phyloP scores from a whole-genome alignment of 2,797 vertebrate genomes.

The Poeciliopsis paucimaculata region DNA sequence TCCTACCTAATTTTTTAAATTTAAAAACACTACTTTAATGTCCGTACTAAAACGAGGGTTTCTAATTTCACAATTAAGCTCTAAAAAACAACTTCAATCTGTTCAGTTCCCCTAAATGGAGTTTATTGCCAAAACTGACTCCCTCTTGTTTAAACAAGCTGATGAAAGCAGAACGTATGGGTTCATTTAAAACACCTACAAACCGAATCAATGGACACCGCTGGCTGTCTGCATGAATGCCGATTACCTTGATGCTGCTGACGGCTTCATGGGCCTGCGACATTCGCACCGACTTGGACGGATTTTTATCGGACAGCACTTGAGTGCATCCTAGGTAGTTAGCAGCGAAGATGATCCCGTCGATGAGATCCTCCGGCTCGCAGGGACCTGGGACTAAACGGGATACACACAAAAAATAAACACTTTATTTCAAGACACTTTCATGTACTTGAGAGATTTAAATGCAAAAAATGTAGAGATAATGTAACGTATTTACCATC shows the following conservation, averaged over 20 bases:
- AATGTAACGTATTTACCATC: constrained; percentile 86
- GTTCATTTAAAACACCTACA: not conserved
- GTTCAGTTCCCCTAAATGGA: not conserved
- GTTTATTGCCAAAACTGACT: constrained; percentile 3
- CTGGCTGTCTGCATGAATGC: not conserved
- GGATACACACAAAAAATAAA: not conserved
- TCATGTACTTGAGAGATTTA: constrained; percentile 7
- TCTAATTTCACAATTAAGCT: not conserved
- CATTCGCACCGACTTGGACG: constrained; percentile 95
- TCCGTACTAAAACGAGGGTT: not conserved
- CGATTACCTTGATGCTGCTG: constrained; percentile 88
- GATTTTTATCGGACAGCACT: constrained; percentile 94
- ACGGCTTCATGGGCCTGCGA: constrained; percentile 97
- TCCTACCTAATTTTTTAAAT: not conserved
- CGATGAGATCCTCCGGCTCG: constrained; percentile 89
- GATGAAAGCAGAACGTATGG: not conserved
- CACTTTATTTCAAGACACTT: constrained; percentile 9
- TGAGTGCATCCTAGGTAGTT: constrained; percentile 98
- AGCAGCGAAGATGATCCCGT: constrained; percentile 96
- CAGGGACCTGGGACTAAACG: constrained; percentile 95
- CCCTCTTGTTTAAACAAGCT: not conserved
- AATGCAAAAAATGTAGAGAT: constrained; percentile 6
- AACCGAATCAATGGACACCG: constrained; percentile 12
- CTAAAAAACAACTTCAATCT: not conserved
- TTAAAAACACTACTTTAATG: not conserved